Conservation (phyloP, 2,888 invertebrate species). For the Mimumesa dahlbomi region DNA sequence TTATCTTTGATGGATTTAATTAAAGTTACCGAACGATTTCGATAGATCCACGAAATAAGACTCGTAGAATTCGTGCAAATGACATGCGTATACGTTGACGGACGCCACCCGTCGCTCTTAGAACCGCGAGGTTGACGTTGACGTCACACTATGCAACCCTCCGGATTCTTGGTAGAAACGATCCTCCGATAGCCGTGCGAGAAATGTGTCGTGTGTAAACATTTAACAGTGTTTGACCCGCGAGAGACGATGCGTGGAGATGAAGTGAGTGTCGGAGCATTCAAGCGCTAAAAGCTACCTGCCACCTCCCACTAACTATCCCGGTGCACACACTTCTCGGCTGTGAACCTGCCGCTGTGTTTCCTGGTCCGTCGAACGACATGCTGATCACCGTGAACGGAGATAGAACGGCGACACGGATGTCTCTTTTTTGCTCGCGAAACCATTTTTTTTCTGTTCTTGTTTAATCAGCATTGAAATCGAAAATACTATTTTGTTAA, state of each 20-base stretch:
- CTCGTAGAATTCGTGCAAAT: no score
- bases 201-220: slow-evolving; percentile 13
- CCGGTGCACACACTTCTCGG: slow-evolving; percentile 26
- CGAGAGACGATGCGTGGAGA: slow-evolving; percentile 67
- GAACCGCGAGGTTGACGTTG: no score
- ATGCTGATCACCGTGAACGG: slow-evolving; percentile 26
- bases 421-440: no score
- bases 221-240: slow-evolving; percentile 59
- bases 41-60: no score
- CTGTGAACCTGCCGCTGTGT: slow-evolving; percentile 21
- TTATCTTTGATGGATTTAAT: no score
- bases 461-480: background rate
- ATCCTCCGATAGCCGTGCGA: no score
- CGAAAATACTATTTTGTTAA: no score
- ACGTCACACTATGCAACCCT: no score
- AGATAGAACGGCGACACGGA: no score
- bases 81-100: no score
- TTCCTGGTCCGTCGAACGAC: slow-evolving; percentile 37
- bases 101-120: no score
- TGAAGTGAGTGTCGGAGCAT: slow-evolving; percentile 69
- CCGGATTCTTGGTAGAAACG: background rate
- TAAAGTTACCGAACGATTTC: no score
- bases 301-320: slow-evolving; percentile 71
- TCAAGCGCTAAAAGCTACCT: slow-evolving; percentile 73
- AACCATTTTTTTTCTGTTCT: background rate